Base-by-base conservation (phyloP, 2,888 invertebrate genomes). In the Drosophila aldrichi region DNA sequence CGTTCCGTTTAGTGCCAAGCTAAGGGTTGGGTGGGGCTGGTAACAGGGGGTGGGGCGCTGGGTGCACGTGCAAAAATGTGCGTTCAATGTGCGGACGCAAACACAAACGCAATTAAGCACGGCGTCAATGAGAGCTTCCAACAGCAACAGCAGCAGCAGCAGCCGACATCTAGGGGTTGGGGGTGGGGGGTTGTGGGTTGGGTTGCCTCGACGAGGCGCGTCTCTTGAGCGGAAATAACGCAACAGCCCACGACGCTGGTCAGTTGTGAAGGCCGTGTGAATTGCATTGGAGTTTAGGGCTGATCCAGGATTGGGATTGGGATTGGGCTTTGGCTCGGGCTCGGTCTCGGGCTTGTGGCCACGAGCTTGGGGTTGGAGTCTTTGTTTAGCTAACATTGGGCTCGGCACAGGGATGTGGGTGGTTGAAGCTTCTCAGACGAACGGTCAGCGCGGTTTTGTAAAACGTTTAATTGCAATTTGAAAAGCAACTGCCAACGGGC, bases 381-480 rank as follows among this genome's bases (percentile, higher is more conserved):
- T 70, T 78, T 82, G 90, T 80, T 88, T 81, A 69, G 85, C 74
- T 74, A 84, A 87, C 82, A 88, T 89, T 69, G 82, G 70, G 49
- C 51, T 41, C 32, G 51, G 5, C 9, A 32, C 46, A 9, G 6
- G 40, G 18, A 4, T n/a, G 63, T 51, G 46, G 16, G 32, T 22
- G 25, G 41, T 20, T 41, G 29, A 16, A 29, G 32, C 14, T 22
- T 20, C n/a, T 22, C 60, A 74, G 73, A 58, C 68, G 66, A 75
- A 46, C 60, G 89, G 86, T 88, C 88, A 85, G 87, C 85, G 90
- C 82, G 90, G 90, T 86, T 87, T 88, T 89, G 84, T 81, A 82
- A 89, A 90, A 89, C 88, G 90, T 90, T 90, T 89, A 90, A 90
- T 90, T 90, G 90, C 85, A 88, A 88, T 88, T 87, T 88, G 84